Evolutionary conservation across 2,888 invertebrate species (phyloP), one percentile per base, ranked within the genome.

Genomic region (Lepas anatifera): DNA sequence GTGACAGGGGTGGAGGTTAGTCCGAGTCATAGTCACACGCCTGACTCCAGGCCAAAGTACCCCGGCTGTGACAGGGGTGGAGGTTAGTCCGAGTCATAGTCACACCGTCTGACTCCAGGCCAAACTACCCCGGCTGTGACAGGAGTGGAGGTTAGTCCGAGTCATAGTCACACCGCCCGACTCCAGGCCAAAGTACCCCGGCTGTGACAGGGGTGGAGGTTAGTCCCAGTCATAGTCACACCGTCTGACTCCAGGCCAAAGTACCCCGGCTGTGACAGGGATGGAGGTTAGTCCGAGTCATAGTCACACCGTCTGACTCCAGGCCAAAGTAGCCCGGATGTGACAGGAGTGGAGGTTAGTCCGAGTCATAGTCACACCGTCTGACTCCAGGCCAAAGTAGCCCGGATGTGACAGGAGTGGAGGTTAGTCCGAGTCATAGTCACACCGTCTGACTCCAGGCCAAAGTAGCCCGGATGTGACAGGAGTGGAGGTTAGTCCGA

Each of bases 11-110:
- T n/a, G n/a, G n/a, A n/a, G 41, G 50, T 50, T 27, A 50, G 72
- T 90, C 85, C 0, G 88, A 82, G 80, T 97, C 90, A 79, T 98
- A 98, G 99, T 0, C 89, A 94, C 4, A 41, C 27, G 11, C 71
- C 72, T 1, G 69, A 66, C 22, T 64, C 79, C 50, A 84, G 77
- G 75, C 83, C 82, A 18, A 22, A 58, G 58, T 22, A 58, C 7
- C 58, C 58, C 32, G n/a, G 32, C 58, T 58, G 58, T 35, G 22
- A 35, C 50, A 27, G 25, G 16, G 29, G n/a, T n/a, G n/a, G n/a
- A n/a, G 39, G 50, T 50, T 27, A 50, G 22, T 27, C 7, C 25
- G 10, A 27, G 50, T n/a, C 25, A 50, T 27, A 25, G 29, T 52
- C 52, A 52, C 46, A 46, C n/a, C 50, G 35, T 8, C 58, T 22